Percentiles rank a stretch among this genome's conserved stretches.
Conservation (phyloP, 1,140 invertebrate species). For the Zaprionus inermis region DNA sequence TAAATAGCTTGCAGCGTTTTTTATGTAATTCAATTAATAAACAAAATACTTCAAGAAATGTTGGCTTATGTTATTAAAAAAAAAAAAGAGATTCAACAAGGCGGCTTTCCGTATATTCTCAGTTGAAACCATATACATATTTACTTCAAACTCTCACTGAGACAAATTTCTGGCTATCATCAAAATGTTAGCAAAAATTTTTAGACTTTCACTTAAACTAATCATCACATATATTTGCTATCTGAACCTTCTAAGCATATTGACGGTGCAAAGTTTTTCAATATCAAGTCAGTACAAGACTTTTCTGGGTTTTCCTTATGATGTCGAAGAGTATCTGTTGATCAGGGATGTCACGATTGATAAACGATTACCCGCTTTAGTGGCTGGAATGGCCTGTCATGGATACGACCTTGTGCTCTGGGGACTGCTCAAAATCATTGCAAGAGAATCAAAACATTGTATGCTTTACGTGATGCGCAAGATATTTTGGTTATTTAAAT, state of each 20-base stretch:
- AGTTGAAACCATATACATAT: background rate
- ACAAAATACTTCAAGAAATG: background rate
- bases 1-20: conserved; percentile 31
- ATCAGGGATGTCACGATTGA: background rate
- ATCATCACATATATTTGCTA: background rate
- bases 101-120: background rate
- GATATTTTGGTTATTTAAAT: conserved; percentile 13
- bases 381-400: background rate
- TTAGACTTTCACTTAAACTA: background rate
- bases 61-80: too few species aligned
- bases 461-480: background rate
- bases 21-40: conserved; percentile 31
- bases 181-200: background rate
- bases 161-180: background rate
- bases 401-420: background rate
- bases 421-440: background rate
- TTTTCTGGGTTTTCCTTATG: conserved; percentile 12
- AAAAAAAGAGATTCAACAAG: too few species aligned
- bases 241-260: conserved; percentile 8
- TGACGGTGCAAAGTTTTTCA: background rate
- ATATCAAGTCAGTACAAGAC: background rate
- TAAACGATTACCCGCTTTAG: background rate
- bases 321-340: background rate
- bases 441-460: background rate
- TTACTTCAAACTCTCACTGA: background rate